Conservation (phyloP, 1,140 invertebrate genomes). For the Sitodiplosis mosellana region DNA sequence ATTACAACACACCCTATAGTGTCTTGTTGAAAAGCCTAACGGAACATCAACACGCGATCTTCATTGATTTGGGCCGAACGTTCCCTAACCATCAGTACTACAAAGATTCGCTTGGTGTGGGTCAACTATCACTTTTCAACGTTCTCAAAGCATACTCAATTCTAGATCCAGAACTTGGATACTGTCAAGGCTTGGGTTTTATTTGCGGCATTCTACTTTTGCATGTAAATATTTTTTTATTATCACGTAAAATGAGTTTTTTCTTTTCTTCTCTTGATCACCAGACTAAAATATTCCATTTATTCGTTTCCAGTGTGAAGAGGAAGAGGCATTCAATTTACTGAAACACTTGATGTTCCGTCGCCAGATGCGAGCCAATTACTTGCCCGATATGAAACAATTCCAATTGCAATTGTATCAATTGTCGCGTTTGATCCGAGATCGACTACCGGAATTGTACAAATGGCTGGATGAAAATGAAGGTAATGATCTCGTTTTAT, state of each 20-base stretch:
- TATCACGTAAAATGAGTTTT: neutral
- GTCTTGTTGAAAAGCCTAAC: conserved; percentile 71
- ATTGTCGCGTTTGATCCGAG: conserved; percentile 76
- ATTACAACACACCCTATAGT: conserved; percentile 62
- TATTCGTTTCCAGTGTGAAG: conserved; percentile 55
- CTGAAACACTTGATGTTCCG: conserved; percentile 82
- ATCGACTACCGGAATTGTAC: conserved; percentile 70
- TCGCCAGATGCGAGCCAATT: conserved; percentile 68
- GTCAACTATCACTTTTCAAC: conserved; percentile 86
- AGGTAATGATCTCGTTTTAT: too few relatives aligned
- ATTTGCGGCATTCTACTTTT: conserved; percentile 82
- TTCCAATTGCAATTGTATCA: conserved; percentile 87
- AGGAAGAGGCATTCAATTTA: conserved; percentile 71
- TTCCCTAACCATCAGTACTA: conserved; percentile 91
- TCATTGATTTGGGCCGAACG: conserved; percentile 68
- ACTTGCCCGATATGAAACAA: conserved; percentile 83
- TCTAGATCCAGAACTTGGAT: conserved; percentile 83
- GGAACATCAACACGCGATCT: conserved; percentile 86
- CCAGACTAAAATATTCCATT: neutral
- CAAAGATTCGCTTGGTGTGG: conserved; percentile 65
- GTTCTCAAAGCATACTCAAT: conserved; percentile 90
- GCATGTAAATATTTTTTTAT: conserved; percentile 49
- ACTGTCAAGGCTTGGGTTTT: conserved; percentile 90
- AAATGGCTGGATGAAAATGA: conserved; percentile 76
- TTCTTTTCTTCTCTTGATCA: neutral